These are phyloP conservation scores for Gambusia yucatana DNA, from an alignment of 2,797 vertebrate species.

Conservation along the genomic window DNA sequence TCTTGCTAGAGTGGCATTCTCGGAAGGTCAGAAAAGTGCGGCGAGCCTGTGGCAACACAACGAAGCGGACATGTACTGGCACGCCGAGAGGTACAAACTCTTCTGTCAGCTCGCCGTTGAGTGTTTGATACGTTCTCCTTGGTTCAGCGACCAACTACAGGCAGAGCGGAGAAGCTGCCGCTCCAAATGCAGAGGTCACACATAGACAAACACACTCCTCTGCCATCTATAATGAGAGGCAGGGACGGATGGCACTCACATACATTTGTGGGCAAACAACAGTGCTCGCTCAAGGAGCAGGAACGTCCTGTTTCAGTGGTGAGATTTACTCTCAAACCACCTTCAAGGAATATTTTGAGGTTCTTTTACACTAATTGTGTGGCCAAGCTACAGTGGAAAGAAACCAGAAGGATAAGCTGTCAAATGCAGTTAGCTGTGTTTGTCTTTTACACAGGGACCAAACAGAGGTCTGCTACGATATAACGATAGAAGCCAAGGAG, in stretches of 20 bases:
- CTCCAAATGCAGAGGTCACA: constrained; percentile 57
- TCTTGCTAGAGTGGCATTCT: constrained; percentile 10
- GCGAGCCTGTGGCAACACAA: constrained; percentile 29
- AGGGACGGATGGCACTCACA: constrained; percentile 49
- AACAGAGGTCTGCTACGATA: constrained; percentile 18
- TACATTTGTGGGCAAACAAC: constrained; percentile 62
- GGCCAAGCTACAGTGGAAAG: constrained; percentile 33
- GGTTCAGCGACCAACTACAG: constrained; percentile 60
- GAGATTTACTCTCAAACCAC: constrained; percentile 35
- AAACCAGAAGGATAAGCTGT: constrained; percentile 51
- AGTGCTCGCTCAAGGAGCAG: constrained; percentile 53
- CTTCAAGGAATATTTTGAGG: constrained; percentile 39
- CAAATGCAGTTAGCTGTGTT: constrained; percentile 44
- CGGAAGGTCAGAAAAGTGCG: constrained; percentile 36
- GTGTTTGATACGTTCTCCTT: constrained; percentile 67
- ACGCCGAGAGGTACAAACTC: constrained; percentile 61
- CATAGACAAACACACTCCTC: constrained; percentile 75
- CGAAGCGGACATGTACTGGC: constrained; percentile 45
- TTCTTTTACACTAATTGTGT: constrained; percentile 43
- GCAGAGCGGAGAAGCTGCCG: constrained; percentile 53
- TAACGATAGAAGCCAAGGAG: constrained; percentile 25
- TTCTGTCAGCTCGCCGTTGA: constrained; percentile 44
- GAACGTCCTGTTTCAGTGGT: constrained; percentile 46
- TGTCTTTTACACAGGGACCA: constrained; percentile 29
- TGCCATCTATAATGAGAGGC: constrained; percentile 61